These are phyloP conservation scores for Hydriomena furcata DNA, from an alignment of 2,888 invertebrate species.

Conservation along the genomic window DNA sequence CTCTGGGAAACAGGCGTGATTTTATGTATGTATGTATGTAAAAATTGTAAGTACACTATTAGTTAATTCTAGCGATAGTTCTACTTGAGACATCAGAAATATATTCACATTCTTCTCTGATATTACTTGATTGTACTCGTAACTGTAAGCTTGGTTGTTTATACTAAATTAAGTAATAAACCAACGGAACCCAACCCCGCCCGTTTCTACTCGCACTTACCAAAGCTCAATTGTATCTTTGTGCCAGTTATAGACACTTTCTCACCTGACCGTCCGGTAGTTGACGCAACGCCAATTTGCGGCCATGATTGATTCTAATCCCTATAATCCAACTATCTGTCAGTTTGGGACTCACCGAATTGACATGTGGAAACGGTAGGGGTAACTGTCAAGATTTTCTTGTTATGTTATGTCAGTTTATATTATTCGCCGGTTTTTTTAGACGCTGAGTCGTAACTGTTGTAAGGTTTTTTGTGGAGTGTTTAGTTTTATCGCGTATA, in stretches of 20 bases:
- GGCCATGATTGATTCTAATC: conserved; percentile 78
- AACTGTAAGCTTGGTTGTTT: too few relatives aligned
- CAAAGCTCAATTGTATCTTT: neutral
- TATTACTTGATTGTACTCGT: too few relatives aligned
- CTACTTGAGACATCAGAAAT: too few relatives aligned
- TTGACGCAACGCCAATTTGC: conserved; percentile 72
- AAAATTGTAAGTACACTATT: too few relatives aligned
- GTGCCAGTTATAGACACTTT: conserved; percentile 1
- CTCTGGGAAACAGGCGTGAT: too few relatives aligned
- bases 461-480: neutral
- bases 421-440: neutral
- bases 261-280: conserved; percentile 45
- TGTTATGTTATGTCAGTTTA: conserved; percentile 1
- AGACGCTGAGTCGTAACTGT: neutral
- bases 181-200: neutral
- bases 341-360: conserved; percentile 53
- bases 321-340: conserved; percentile 64
- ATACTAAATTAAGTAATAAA: neutral
- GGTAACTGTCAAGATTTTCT: conserved; percentile 15
- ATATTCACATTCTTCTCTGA: too few relatives aligned
- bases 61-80: too few relatives aligned
- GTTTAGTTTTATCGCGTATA: too few relatives aligned
- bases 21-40: too few relatives aligned
- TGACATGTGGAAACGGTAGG: conserved; percentile 32
- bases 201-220: conserved; percentile 2